Conservation (phyloP, 1,140 invertebrate species). For the Leptinotarsa texana region DNA sequence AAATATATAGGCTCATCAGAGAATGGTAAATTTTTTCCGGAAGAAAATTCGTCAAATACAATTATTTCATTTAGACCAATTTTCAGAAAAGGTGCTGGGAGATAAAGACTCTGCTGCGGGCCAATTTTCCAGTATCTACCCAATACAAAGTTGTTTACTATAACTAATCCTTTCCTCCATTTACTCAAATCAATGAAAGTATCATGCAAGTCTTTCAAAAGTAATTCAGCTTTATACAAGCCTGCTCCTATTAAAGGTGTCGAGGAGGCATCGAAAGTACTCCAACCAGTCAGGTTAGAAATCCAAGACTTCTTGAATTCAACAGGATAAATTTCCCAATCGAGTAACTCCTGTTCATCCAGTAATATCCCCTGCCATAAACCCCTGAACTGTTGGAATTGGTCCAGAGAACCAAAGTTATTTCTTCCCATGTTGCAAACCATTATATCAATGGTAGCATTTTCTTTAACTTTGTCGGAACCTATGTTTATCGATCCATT, state of each 20-base stretch:
- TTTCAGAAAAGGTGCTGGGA: slow-evolving; percentile 62
- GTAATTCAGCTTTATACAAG: slow-evolving; percentile 43
- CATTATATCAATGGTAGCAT: slow-evolving; percentile 59
- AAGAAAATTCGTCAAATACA: slow-evolving; percentile 49
- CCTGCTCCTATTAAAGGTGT: slow-evolving; percentile 40
- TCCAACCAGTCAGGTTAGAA: slow-evolving; percentile 34
- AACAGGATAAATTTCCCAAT: slow-evolving; percentile 60
- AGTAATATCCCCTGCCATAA: slow-evolving; percentile 57
- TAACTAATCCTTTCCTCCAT: slow-evolving; percentile 63
- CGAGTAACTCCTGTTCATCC: slow-evolving; percentile 51
- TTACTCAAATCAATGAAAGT: slow-evolving; percentile 53
- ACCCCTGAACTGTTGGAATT: slow-evolving; percentile 60
- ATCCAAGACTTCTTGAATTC: slow-evolving; percentile 59
- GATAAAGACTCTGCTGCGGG: slow-evolving; percentile 63
- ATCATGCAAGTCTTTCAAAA: background rate
- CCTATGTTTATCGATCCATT: slow-evolving; percentile 44
- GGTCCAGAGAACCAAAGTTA: slow-evolving; percentile 59
- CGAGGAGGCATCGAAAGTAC: background rate
- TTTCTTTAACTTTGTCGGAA: slow-evolving; percentile 29
- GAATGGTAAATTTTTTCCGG: slow-evolving; percentile 28
- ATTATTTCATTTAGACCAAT: slow-evolving; percentile 57
- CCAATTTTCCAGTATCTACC: slow-evolving; percentile 63
- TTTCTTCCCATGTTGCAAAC: slow-evolving; percentile 65
- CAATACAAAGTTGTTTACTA: slow-evolving; percentile 67
- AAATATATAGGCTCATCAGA: slow-evolving; percentile 7